Conservation (phyloP, 2,113 vertebrate species). For the Fukomys damarensis region DNA sequence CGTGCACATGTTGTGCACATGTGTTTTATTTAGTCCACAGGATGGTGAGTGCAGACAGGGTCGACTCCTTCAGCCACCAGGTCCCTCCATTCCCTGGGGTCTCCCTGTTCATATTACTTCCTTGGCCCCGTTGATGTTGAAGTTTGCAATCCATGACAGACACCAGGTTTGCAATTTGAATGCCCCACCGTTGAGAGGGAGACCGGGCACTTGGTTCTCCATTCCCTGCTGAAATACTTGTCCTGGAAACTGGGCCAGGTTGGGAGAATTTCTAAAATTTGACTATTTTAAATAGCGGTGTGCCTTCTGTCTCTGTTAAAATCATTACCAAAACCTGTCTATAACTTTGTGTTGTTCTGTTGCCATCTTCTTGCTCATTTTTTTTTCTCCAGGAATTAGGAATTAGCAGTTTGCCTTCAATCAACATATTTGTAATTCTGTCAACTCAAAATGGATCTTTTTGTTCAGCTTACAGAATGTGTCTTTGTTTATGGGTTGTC, state of each 20-base stretch:
- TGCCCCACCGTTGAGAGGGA: neutral
- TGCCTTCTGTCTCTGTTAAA: conserved; percentile 61
- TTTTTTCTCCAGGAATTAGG: neutral
- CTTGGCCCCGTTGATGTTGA: neutral
- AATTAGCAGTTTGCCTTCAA: neutral
- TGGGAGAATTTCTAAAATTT: neutral
- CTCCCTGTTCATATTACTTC: neutral
- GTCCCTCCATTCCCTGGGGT: neutral
- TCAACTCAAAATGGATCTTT: neutral
- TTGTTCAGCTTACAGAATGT: neutral
- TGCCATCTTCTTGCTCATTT: conserved; percentile 17
- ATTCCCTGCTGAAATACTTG: neutral
- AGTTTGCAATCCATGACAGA: neutral
- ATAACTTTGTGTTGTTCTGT: neutral
- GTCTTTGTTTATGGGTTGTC: neutral
- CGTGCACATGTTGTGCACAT: neutral
- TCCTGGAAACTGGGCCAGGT: neutral
- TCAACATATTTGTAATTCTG: neutral
- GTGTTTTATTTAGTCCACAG: neutral
- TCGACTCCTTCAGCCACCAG: neutral
- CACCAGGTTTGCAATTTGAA: neutral
- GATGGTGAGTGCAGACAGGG: neutral
- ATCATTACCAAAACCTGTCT: conserved; percentile 61
- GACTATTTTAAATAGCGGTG: neutral
- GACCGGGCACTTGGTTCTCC: neutral